A percentile compares a stretch with the other conserved stretches of the same genome.
Evolutionary conservation across 1,140 invertebrate genomes (phyloP).

Genomic region (Pollicipes pollicipes): DNA sequence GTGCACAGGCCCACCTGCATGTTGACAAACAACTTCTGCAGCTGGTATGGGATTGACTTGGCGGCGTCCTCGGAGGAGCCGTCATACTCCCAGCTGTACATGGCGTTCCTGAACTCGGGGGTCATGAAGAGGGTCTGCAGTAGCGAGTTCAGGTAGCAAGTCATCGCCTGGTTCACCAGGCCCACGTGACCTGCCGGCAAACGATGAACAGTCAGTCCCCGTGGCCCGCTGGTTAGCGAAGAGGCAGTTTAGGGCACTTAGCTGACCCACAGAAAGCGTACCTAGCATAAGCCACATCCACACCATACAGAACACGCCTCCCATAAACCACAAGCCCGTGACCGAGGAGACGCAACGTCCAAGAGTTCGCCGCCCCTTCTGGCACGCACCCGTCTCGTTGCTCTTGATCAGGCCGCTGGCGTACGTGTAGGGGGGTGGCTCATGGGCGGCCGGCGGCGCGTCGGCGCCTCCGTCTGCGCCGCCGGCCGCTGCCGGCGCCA

Average conservation of each 20-base stretch:
- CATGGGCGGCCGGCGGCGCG: background rate
- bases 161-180: constrained; percentile 84
- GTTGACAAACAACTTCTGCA: constrained; percentile 73
- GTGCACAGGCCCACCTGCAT: no score
- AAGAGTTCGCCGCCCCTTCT: no score
- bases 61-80: constrained; percentile 35
- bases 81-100: constrained; percentile 73
- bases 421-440: background rate
- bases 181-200: constrained; percentile 49
- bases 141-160: constrained; percentile 79
- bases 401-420: background rate
- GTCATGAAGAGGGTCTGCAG: constrained; percentile 83
- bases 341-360: no score
- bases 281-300: no score
- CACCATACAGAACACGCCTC: no score
- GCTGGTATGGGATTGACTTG: constrained; percentile 66
- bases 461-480: background rate
- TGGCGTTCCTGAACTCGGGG: constrained; percentile 79
- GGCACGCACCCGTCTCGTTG: background rate
- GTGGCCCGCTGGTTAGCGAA: no score
- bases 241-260: no score
- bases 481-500: background rate
- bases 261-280: no score
- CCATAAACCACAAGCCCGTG: no score
- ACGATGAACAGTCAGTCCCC: no score